phyloP scores from a whole-genome alignment of 2,113 vertebrate genomes.

The Bombycilla garrulus region DNA sequence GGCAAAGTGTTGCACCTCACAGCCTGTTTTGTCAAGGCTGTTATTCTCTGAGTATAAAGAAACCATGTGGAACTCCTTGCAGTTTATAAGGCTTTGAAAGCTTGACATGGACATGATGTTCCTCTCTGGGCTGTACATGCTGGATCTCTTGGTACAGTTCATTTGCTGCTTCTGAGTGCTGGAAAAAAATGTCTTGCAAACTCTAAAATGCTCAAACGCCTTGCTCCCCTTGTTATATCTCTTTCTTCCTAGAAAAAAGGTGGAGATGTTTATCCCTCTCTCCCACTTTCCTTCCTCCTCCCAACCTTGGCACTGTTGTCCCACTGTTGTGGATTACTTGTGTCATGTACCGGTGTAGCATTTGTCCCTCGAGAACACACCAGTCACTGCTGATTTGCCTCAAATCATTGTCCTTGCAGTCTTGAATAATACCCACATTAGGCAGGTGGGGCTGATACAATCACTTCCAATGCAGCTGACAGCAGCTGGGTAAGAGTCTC shows the following conservation, averaged over 20 bases:
- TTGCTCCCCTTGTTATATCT: background rate
- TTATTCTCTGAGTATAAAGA: background rate
- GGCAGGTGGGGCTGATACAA: constrained; percentile 40
- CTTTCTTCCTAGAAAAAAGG: background rate
- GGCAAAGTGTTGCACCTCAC: background rate
- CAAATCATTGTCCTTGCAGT: constrained; percentile 47
- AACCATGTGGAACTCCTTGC: background rate
- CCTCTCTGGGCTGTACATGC: background rate
- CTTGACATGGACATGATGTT: background rate
- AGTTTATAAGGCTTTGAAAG: background rate
- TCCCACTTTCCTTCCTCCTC: background rate
- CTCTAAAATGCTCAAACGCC: background rate
- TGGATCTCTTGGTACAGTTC: background rate
- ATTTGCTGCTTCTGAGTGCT: background rate
- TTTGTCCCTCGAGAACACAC: background rate
- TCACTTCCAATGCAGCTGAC: constrained; percentile 1
- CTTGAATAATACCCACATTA: constrained; percentile 36
- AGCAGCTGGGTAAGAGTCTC: constrained; percentile 1
- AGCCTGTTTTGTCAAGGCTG: background rate
- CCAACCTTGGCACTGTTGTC: background rate
- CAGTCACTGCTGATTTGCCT: constrained; percentile 34
- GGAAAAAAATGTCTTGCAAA: background rate
- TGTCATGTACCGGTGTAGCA: background rate
- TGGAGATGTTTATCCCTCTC: background rate
- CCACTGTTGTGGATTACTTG: background rate